Percentiles rank a stretch among this genome's conserved stretches.
Evolutionary conservation across 2,888 invertebrate species (phyloP).

Genomic region (Trissolcus brochymenae): DNA sequence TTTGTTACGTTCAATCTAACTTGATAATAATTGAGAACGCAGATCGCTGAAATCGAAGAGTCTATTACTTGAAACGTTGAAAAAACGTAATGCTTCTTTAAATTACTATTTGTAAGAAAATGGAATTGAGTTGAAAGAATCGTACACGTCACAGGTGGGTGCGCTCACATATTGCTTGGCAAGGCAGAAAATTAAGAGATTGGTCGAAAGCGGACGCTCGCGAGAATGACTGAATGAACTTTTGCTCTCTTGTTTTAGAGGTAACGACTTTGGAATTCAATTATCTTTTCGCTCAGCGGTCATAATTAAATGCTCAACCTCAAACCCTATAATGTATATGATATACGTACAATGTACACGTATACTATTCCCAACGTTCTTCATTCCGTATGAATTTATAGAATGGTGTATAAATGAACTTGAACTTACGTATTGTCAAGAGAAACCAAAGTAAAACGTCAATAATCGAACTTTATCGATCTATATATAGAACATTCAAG

Average conservation of each 20-base stretch:
- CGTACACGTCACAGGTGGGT: slow-evolving; percentile 58
- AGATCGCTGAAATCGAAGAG: too few species aligned
- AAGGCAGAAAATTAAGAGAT: slow-evolving; percentile 69
- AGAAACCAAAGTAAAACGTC: background rate
- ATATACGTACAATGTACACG: slow-evolving; percentile 18
- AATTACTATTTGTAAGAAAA: slow-evolving; percentile 44
- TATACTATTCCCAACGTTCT: background rate
- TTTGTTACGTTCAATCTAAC: too few species aligned
- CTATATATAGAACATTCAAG: too few species aligned
- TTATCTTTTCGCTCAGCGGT: slow-evolving; percentile 66
- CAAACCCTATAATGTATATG: slow-evolving; percentile 60
- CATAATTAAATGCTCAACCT: slow-evolving; percentile 71
- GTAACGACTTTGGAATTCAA: slow-evolving; percentile 61
- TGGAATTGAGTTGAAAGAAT: slow-evolving; percentile 54
- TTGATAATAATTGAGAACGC: too few species aligned
- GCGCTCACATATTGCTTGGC: slow-evolving; percentile 64
- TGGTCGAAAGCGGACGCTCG: slow-evolving; percentile 57
- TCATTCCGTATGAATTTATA: background rate
- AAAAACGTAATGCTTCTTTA: slow-evolving; percentile 1
- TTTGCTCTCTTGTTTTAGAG: slow-evolving; percentile 49
- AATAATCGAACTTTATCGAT: background rate
- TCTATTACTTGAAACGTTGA: background rate
- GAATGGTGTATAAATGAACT: background rate
- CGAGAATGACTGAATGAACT: slow-evolving; percentile 56
- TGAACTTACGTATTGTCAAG: background rate